These are phyloP conservation scores for Bathynomus jamesi DNA, from an alignment of 1,140 invertebrate species.

Conservation along the genomic window DNA sequence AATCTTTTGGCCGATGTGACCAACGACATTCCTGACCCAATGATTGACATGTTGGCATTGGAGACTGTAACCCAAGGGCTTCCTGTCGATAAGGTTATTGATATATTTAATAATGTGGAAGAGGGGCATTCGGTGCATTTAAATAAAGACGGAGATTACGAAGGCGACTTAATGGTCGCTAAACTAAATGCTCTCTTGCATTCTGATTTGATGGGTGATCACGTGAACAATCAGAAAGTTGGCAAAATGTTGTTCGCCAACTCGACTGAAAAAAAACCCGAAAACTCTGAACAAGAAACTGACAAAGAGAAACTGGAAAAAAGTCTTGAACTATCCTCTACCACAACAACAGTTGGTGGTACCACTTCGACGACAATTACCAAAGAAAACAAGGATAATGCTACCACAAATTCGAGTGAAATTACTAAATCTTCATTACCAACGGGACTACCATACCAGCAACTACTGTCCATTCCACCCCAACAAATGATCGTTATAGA, in stretches of 20 bases:
- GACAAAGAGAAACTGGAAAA: neutral
- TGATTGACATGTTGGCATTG: neutral
- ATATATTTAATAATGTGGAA: too few relatives aligned
- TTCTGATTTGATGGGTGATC: neutral
- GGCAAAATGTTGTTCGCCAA: neutral
- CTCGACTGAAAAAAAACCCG: neutral
- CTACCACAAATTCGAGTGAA: slow-evolving; percentile 1
- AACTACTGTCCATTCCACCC: slow-evolving; percentile 59
- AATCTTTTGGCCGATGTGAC: neutral
- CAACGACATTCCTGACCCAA: neutral
- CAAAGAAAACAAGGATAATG: slow-evolving; percentile 10
- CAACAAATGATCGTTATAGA: slow-evolving; percentile 84
- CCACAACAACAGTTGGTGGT: slow-evolving; percentile 6
- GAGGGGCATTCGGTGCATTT: too few relatives aligned
- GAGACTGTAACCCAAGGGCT: neutral
- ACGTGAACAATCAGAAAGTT: neutral
- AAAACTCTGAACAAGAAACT: neutral
- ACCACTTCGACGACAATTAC: slow-evolving; percentile 14
- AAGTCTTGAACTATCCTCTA: neutral
- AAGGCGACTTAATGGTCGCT: neutral
- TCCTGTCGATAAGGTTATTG: neutral
- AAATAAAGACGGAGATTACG: neutral
- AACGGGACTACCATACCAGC: slow-evolving; percentile 56
- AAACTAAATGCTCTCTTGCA: neutral
- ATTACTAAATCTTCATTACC: slow-evolving; percentile 33